Evolutionary conservation across 2,113 vertebrate genomes (phyloP).

Genomic region (Melanotaenia duboulayi): DNA sequence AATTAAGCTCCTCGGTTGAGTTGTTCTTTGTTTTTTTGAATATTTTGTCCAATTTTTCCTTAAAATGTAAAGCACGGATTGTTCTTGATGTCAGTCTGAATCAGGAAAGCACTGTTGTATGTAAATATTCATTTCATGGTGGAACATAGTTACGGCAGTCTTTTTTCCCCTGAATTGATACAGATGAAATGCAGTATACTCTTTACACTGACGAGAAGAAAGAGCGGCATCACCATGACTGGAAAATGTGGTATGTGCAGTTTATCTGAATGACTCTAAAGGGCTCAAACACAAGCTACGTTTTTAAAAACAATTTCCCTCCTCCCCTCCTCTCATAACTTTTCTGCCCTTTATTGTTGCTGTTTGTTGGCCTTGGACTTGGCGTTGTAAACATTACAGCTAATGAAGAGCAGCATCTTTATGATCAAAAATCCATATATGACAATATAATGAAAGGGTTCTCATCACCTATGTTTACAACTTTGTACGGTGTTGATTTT

Average conservation of each 20-base stretch:
- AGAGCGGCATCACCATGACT: slow-evolving; percentile 9
- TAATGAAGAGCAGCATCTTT: slow-evolving; percentile 29
- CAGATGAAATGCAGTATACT: slow-evolving; percentile 30
- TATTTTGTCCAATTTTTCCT: slow-evolving; percentile 16
- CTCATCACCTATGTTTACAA: slow-evolving; percentile 66
- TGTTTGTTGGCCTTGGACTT: slow-evolving; percentile 37
- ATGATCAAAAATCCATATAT: slow-evolving; percentile 17
- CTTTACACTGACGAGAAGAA: slow-evolving; percentile 24
- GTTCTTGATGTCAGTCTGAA: slow-evolving; percentile 46
- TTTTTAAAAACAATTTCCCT: slow-evolving; percentile 33
- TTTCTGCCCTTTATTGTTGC: slow-evolving; percentile 37
- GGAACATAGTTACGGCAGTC: background rate
- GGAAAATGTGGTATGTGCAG: slow-evolving; percentile 48
- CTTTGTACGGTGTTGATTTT: slow-evolving; percentile 64
- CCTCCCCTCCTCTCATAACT: slow-evolving; percentile 16
- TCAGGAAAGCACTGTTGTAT: slow-evolving; percentile 46
- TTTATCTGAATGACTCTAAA: slow-evolving; percentile 55
- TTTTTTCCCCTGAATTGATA: background rate
- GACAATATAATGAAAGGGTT: slow-evolving; percentile 37
- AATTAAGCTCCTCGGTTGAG: slow-evolving; percentile 6
- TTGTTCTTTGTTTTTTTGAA: slow-evolving; percentile 3
- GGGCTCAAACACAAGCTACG: slow-evolving; percentile 71
- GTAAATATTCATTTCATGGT: slow-evolving; percentile 57
- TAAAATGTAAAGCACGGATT: slow-evolving; percentile 30
- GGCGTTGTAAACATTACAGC: slow-evolving; percentile 30